phyloP scores from a whole-genome alignment of 2,888 invertebrate species.

The Vannuccia rotundouncinata region DNA sequence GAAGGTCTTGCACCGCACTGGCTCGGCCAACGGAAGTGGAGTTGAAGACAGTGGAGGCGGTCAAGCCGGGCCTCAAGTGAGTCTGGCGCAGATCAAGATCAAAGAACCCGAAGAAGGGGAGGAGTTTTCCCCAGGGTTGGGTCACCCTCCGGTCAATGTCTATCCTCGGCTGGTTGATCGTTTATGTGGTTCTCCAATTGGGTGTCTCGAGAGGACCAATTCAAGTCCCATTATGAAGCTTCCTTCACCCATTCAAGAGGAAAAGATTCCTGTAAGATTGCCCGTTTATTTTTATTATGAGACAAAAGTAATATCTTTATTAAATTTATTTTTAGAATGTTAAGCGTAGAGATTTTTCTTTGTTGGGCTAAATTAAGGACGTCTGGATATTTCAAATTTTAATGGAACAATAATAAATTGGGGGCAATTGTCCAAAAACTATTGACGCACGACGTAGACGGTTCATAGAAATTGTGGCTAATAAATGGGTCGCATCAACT shows the following conservation, averaged over 20 bases:
- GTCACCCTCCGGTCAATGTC: constrained; percentile 6
- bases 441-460: too few species aligned
- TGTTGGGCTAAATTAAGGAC: too few species aligned
- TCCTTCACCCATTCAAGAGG: constrained; percentile 38
- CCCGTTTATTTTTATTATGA: not conserved
- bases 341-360: too few species aligned
- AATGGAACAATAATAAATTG: too few species aligned
- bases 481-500: too few species aligned
- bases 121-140: not conserved
- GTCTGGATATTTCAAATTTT: too few species aligned
- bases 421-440: too few species aligned
- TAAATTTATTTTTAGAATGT: too few species aligned
- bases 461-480: too few species aligned
- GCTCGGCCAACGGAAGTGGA: constrained; percentile 44
- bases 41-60: not conserved
- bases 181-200: constrained; percentile 1
- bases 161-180: constrained; percentile 12
- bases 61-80: constrained; percentile 1
- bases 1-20: constrained; percentile 74
- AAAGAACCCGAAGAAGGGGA: constrained; percentile 10
- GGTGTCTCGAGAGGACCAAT: constrained; percentile 36
- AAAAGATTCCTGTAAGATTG: constrained; percentile 31
- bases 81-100: constrained; percentile 25
- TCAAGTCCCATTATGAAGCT: constrained; percentile 39
- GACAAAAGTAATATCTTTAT: not conserved